Percentiles rank a stretch among this genome's conserved stretches.
Evolutionary conservation across 2,797 vertebrate species (phyloP).

Genomic region (Cryptoprocta ferox): DNA sequence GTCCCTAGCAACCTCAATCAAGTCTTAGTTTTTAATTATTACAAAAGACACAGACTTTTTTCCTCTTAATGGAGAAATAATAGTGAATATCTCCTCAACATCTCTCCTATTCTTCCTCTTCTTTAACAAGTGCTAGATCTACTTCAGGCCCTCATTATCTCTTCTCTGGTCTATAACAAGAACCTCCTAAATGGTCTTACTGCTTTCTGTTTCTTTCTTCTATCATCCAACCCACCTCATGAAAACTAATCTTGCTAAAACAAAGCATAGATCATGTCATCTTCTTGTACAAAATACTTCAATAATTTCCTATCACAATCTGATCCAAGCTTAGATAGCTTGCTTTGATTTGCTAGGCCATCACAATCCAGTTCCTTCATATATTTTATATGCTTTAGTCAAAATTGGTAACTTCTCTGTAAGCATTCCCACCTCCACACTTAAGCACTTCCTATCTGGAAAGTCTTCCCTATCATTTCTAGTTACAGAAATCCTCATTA

Average conservation of each 20-base stretch:
- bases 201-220: conserved; percentile 1
- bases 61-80: conserved; percentile 17
- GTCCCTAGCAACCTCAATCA: background rate
- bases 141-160: conserved; percentile 35
- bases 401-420: background rate
- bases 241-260: conserved; percentile 28
- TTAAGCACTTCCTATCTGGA: background rate
- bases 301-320: background rate
- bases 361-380: background rate
- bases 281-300: background rate
- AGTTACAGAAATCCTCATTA: background rate
- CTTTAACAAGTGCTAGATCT: background rate
- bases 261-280: background rate
- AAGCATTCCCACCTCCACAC: background rate
- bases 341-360: background rate
- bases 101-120: conserved; percentile 15
- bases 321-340: conserved; percentile 13
- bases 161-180: conserved; percentile 6
- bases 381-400: background rate
- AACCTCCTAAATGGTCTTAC: conserved; percentile 5
- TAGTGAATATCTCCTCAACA: background rate
- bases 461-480: background rate
- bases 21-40: conserved; percentile 34
- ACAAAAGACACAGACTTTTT: background rate
- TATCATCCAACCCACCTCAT: background rate